Percentiles rank a stretch among this genome's conserved stretches.
phyloP scores from a whole-genome alignment of 2,113 vertebrate species.

The Microcebus murinus region DNA sequence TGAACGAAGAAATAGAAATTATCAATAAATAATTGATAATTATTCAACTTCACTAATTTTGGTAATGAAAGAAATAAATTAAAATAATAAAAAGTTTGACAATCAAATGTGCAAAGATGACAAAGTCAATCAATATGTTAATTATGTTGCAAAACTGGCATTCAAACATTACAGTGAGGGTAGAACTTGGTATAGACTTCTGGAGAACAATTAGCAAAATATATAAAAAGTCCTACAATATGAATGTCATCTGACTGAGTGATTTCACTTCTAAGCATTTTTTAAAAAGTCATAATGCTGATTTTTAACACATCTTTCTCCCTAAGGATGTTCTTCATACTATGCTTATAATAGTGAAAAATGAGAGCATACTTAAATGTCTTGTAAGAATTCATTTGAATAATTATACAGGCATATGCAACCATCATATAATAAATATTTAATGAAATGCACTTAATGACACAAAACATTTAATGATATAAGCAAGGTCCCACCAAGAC shows the following conservation, averaged over 20 bases:
- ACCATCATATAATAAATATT: neutral
- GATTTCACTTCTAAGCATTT: neutral
- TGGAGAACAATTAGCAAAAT: neutral
- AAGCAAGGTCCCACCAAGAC: neutral
- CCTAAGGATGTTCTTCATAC: neutral
- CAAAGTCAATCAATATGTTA: neutral
- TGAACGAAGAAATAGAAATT: neutral
- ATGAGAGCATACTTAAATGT: neutral
- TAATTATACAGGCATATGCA: neutral
- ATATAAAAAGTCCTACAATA: neutral
- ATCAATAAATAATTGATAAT: neutral
- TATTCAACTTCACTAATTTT: neutral
- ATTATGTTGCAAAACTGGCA: neutral
- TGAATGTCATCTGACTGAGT: neutral
- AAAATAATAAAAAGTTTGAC: constrained; percentile 4
- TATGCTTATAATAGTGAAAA: neutral
- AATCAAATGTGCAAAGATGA: neutral
- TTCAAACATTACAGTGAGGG: neutral
- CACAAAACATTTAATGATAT: neutral
- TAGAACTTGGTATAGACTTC: neutral
- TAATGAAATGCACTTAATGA: neutral
- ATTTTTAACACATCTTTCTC: neutral
- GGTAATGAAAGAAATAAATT: neutral
- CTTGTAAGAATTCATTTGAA: neutral
- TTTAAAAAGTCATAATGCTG: neutral